A percentile compares a stretch with the other conserved stretches of the same genome.
Evolutionary conservation across 2,797 vertebrate genomes (phyloP).

Genomic region (Tarsius wallacei): DNA sequence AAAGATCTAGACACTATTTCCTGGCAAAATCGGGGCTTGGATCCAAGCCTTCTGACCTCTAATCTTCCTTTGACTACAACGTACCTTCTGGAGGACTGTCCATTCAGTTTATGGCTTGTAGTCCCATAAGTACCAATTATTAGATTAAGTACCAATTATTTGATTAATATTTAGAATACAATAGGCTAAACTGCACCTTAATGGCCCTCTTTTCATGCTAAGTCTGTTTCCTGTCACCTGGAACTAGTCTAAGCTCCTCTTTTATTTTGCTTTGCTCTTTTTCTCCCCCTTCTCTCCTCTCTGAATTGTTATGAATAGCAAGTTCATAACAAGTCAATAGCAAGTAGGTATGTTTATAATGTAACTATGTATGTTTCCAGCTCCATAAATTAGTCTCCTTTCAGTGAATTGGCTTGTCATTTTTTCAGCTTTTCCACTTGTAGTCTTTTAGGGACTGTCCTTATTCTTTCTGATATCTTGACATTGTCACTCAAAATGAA

Average conservation of each 20-base stretch:
- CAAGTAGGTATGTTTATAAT: constrained; percentile 19
- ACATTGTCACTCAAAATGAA: constrained; percentile 66
- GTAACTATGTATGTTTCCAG: constrained; percentile 13
- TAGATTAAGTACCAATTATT: background rate
- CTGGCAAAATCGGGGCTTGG: background rate
- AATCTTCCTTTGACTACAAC: background rate
- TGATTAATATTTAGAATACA: constrained; percentile 40
- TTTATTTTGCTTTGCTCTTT: background rate
- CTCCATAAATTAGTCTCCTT: background rate
- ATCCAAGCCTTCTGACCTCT: constrained; percentile 40
- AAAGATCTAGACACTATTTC: constrained; percentile 9
- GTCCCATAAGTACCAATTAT: background rate
- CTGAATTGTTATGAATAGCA: constrained; percentile 37
- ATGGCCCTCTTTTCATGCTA: background rate
- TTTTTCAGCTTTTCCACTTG: background rate
- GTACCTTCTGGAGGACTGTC: background rate
- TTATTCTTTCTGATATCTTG: constrained; percentile 59
- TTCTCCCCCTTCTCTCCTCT: background rate
- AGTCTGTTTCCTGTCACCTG: background rate
- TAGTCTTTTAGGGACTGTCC: background rate
- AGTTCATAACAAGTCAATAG: background rate
- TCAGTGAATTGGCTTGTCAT: constrained; percentile 34
- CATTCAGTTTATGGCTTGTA: constrained; percentile 7
- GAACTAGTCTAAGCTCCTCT: background rate
- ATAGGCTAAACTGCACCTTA: background rate